Evolutionary conservation across 2,888 invertebrate genomes (phyloP).

Genomic region (Eurytoma californica): DNA sequence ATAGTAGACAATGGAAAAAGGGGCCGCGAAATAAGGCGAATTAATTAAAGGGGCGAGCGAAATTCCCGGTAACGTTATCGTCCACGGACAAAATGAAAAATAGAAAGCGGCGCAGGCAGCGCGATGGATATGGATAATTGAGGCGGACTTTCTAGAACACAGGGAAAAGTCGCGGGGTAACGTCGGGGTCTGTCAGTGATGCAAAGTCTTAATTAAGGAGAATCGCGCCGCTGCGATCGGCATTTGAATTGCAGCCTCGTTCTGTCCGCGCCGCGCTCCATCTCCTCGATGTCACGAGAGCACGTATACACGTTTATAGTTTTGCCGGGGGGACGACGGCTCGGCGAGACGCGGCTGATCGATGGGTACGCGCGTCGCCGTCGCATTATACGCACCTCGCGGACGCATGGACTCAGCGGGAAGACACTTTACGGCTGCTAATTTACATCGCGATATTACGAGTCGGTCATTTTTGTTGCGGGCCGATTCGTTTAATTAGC

Average conservation of each 20-base stretch:
- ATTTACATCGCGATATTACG: too few relatives aligned
- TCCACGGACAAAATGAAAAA: slow-evolving; percentile 21
- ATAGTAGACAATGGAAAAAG: too few relatives aligned
- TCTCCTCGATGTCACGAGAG: slow-evolving; percentile 42
- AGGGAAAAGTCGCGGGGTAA: not conserved
- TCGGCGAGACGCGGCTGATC: not conserved
- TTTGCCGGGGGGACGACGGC: not conserved
- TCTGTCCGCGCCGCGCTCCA: slow-evolving; percentile 7
- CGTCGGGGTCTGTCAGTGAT: slow-evolving; percentile 39
- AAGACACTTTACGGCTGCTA: not conserved
- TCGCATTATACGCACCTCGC: slow-evolving; percentile 44
- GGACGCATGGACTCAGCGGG: slow-evolving; percentile 30
- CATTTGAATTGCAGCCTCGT: slow-evolving; percentile 48
- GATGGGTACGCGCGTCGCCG: slow-evolving; percentile 43
- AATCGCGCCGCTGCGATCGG: slow-evolving; percentile 35
- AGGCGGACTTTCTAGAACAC: slow-evolving; percentile 45
- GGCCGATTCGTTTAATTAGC: too few relatives aligned
- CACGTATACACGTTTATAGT: slow-evolving; percentile 14
- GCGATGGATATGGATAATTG: slow-evolving; percentile 35
- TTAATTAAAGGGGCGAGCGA: slow-evolving; percentile 23
- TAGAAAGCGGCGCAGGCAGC: not conserved
- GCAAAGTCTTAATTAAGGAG: slow-evolving; percentile 55
- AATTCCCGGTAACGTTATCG: not conserved
- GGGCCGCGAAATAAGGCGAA: not conserved
- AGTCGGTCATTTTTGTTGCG: too few relatives aligned